phyloP scores from a whole-genome alignment of 2,113 vertebrate species.

The Phylloscopus trochiloides region DNA sequence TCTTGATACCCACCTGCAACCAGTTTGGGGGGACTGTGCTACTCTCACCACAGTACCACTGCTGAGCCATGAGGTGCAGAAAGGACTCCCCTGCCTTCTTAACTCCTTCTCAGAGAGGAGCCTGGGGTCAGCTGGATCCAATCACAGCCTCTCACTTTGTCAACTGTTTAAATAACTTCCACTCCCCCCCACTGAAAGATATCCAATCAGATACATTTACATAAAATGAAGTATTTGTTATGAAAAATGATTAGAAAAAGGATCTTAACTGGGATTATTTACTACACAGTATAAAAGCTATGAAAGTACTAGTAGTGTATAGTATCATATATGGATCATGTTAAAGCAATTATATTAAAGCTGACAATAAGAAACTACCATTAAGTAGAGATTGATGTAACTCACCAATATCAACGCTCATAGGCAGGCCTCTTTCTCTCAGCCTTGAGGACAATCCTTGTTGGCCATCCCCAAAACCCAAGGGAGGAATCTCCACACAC shows the following conservation, averaged over 20 bases:
- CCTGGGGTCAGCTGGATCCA: neutral
- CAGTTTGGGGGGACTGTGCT: neutral
- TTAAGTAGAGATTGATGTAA: neutral
- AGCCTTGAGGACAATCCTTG: neutral
- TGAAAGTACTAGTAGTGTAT: neutral
- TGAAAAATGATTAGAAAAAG: neutral
- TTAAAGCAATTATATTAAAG: neutral
- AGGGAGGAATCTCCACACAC: neutral
- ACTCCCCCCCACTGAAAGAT: neutral
- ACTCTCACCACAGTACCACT: neutral
- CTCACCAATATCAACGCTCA: rapidly evolving
- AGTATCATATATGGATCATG: neutral
- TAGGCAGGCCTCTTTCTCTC: neutral
- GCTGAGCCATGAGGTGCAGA: neutral
- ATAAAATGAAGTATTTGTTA: neutral
- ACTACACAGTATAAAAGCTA: neutral
- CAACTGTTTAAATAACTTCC: neutral
- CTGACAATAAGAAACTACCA: neutral
- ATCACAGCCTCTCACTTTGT: neutral
- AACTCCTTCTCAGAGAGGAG: neutral
- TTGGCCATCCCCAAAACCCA: neutral
- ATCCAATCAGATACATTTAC: neutral
- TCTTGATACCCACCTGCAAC: neutral
- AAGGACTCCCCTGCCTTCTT: neutral
- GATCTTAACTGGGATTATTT: neutral